Conservation (phyloP, 2,888 invertebrate genomes). For the Drosophila affinis region DNA sequence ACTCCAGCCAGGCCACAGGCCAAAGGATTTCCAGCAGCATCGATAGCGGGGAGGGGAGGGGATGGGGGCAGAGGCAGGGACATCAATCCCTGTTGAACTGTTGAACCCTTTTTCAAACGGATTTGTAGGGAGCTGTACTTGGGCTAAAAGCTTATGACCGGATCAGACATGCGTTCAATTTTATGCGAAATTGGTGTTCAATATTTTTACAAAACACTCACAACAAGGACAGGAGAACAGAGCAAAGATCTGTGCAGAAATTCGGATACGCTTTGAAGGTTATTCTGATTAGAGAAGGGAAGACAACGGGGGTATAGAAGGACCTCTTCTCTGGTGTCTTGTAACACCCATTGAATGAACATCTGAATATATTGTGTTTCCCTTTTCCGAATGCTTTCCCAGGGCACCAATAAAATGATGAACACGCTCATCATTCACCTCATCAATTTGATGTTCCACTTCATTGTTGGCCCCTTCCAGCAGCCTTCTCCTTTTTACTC, state of each 20-base stretch:
- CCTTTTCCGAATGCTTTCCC: background rate
- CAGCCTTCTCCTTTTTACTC: background rate
- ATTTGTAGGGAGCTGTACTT: conserved; percentile 43
- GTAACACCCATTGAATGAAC: no score
- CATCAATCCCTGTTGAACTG: conserved; percentile 14
- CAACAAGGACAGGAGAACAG: background rate
- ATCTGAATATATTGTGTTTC: background rate
- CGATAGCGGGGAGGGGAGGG: background rate
- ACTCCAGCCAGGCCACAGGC: conserved; percentile 16
- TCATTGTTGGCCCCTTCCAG: conserved; percentile 51
- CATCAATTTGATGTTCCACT: conserved; percentile 67
- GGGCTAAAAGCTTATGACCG: conserved; percentile 44
- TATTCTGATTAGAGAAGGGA: background rate
- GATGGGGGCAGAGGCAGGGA: background rate
- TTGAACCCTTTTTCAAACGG: conserved; percentile 49
- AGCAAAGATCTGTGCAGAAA: background rate
- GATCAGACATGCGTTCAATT: conserved; percentile 47
- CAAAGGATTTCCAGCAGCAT: conserved; percentile 14
- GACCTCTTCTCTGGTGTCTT: background rate
- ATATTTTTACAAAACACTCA: conserved; percentile 25
- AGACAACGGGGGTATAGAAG: background rate
- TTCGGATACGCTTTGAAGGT: conserved; percentile 1
- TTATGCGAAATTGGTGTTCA: conserved; percentile 49
- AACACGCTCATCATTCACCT: conserved; percentile 15
- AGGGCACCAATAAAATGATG: background rate